phyloP scores from a whole-genome alignment of 2,888 invertebrate species.

The Drosophila paramelanica region DNA sequence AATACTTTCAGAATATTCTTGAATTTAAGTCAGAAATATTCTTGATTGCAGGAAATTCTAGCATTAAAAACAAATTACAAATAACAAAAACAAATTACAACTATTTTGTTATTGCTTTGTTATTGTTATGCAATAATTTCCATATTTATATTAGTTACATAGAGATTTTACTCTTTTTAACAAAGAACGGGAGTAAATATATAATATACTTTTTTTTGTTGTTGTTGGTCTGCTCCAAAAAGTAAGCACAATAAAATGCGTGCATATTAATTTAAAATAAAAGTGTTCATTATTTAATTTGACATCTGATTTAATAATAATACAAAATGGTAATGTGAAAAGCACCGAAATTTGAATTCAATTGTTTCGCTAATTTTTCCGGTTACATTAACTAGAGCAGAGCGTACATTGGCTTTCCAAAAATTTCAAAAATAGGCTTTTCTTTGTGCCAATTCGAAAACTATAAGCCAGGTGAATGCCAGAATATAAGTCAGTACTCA shows the following conservation, averaged over 20 bases:
- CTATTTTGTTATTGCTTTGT: no score
- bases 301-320: not conserved
- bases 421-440: conserved; percentile 11
- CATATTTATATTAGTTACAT: no score
- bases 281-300: conserved; percentile 5
- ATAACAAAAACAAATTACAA: no score
- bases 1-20: no score
- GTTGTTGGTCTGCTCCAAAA: conserved; percentile 38
- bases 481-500: conserved; percentile 27
- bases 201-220: not conserved
- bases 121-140: no score
- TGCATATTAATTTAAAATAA: conserved; percentile 5
- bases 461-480: not conserved
- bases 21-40: not conserved
- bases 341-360: conserved; percentile 17
- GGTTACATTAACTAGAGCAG: conserved; percentile 60
- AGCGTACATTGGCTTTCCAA: conserved; percentile 38
- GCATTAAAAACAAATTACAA: no score
- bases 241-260: conserved; percentile 29
- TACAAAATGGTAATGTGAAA: conserved; percentile 12
- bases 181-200: no score
- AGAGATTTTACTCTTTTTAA: no score
- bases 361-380: conserved; percentile 49
- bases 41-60: no score
- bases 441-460: conserved; percentile 1